Conservation (phyloP, 1,140 invertebrate species). For the Nebria ingens region DNA sequence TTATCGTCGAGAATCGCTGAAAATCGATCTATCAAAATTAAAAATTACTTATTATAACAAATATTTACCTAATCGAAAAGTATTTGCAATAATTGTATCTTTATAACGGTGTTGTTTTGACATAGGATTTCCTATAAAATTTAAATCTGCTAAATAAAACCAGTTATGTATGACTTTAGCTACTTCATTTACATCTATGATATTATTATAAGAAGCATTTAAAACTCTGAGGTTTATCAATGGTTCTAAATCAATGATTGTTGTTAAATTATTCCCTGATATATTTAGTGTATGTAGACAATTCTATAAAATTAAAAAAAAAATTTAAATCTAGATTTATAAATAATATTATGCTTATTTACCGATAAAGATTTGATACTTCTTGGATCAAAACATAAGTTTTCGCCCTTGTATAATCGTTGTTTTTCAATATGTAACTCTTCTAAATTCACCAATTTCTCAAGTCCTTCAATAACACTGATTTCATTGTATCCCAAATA, state of each 20-base stretch:
- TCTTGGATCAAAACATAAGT: slow-evolving; percentile 55
- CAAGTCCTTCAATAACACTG: slow-evolving; percentile 54
- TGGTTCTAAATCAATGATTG: slow-evolving; percentile 32
- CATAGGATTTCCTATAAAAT: slow-evolving; percentile 50
- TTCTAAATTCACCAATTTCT: slow-evolving; percentile 44
- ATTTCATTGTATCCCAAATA: slow-evolving; percentile 58
- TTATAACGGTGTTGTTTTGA: slow-evolving; percentile 46
- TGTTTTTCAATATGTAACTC: slow-evolving; percentile 60
- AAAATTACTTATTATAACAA: slow-evolving; percentile 1
- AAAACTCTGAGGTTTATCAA: slow-evolving; percentile 35
- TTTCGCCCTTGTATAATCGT: slow-evolving; percentile 40
- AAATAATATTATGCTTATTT: slow-evolving; percentile 10
- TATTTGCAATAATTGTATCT: slow-evolving; percentile 52
- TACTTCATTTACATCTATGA: slow-evolving; percentile 38
- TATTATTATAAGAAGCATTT: slow-evolving; percentile 39
- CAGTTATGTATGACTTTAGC: slow-evolving; percentile 42
- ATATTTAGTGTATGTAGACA: slow-evolving; percentile 40
- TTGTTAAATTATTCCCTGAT: slow-evolving; percentile 38
- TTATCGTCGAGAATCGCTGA: slow-evolving; percentile 39
- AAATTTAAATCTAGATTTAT: slow-evolving; percentile 13
- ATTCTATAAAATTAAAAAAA: slow-evolving; percentile 27
- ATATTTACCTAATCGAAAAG: slow-evolving; percentile 40
- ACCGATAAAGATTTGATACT: slow-evolving; percentile 38
- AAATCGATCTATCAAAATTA: slow-evolving; percentile 14
- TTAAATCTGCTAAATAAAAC: slow-evolving; percentile 39